Conservation (phyloP, 1,140 invertebrate genomes). For the Goniozus legneri region DNA sequence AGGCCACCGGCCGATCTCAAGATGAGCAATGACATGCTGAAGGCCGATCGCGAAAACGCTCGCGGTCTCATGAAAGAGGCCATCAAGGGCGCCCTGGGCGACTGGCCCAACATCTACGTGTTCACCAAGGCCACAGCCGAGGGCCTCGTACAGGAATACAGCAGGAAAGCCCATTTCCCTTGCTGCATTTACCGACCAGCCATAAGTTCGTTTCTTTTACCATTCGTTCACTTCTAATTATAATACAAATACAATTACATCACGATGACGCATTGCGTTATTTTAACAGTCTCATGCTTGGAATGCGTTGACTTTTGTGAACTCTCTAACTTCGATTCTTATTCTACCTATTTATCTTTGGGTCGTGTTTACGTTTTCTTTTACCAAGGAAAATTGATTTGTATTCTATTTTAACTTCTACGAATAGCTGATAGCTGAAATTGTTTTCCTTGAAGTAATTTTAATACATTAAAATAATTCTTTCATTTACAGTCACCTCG, state of each 20-base stretch:
- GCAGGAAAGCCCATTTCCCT: conserved; percentile 54
- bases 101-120: conserved; percentile 59
- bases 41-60: conserved; percentile 17
- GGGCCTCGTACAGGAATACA: conserved; percentile 54
- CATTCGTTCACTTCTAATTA: not conserved
- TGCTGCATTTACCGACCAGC: conserved; percentile 60
- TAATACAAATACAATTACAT: no score
- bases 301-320: not conserved
- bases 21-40: conserved; percentile 50
- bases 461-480: not conserved
- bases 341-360: not conserved
- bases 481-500: conserved; percentile 61
- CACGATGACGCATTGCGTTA: no score
- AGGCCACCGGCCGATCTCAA: conserved; percentile 44
- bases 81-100: conserved; percentile 46
- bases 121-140: conserved; percentile 63
- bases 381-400: not conserved
- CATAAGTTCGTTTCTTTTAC: conserved; percentile 51
- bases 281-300: no score
- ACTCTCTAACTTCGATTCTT: not conserved
- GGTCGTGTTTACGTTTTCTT: not conserved
- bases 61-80: conserved; percentile 32
- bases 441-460: not conserved
- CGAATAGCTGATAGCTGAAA: not conserved
- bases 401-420: not conserved